These are phyloP conservation scores for Pelvicachromis taeniatus DNA, from an alignment of 2,113 vertebrate species.

Conservation along the genomic window DNA sequence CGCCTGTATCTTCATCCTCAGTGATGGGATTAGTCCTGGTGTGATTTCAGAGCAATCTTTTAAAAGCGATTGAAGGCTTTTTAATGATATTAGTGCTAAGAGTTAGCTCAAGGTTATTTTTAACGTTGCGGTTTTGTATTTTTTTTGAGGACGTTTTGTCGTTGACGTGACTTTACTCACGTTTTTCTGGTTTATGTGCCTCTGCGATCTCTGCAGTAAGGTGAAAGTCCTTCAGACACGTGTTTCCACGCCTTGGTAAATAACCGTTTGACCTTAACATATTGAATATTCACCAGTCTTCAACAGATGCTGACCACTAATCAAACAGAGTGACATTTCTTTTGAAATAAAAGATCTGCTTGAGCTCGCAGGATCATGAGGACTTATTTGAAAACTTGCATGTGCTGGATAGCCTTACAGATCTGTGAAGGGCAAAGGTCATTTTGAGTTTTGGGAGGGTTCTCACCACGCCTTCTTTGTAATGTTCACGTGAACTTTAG, in stretches of 20 bases:
- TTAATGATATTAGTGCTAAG: neutral
- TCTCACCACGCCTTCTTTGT: neutral
- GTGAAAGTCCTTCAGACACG: neutral
- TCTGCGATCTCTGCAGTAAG: neutral
- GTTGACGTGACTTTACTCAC: neutral
- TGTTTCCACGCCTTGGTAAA: neutral
- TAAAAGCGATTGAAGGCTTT: neutral
- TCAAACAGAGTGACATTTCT: neutral
- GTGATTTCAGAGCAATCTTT: neutral
- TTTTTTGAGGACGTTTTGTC: neutral
- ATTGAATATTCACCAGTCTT: slow-evolving; percentile 9
- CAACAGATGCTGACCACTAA: slow-evolving; percentile 8
- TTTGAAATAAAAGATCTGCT: slow-evolving; percentile 24
- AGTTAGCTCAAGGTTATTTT: neutral
- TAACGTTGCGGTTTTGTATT: neutral
- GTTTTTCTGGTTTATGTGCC: neutral
- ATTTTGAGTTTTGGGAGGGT: neutral
- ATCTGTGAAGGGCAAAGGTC: neutral
- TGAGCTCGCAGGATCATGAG: neutral
- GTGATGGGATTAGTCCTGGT: neutral
- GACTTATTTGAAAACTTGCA: slow-evolving; percentile 1
- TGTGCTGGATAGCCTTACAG: neutral
- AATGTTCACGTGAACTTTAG: neutral
- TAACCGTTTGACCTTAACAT: neutral
- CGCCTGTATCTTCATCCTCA: neutral